These are phyloP conservation scores for Rhynchonycteris naso DNA, from an alignment of 2,797 vertebrate genomes.

Conservation along the genomic window DNA sequence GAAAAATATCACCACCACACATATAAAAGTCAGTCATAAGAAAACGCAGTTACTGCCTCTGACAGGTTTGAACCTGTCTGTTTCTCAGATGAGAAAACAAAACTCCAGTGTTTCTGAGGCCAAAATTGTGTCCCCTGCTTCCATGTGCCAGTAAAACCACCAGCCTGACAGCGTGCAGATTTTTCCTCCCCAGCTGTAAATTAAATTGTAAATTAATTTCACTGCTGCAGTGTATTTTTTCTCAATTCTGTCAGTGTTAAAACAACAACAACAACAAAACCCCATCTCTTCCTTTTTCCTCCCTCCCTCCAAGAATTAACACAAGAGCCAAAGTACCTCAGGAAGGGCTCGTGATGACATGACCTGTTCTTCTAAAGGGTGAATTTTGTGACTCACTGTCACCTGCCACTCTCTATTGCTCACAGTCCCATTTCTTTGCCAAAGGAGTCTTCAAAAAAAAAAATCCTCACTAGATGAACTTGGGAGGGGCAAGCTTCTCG, in stretches of 20 bases:
- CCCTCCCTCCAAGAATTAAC: background rate
- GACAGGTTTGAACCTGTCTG: slow-evolving; percentile 56
- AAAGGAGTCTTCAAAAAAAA: slow-evolving; percentile 24
- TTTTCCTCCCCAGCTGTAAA: background rate
- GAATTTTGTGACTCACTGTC: slow-evolving; percentile 21
- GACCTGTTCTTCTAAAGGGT: background rate
- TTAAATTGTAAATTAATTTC: slow-evolving; percentile 3
- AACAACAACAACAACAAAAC: background rate
- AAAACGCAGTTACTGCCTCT: slow-evolving; percentile 27
- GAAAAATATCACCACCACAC: slow-evolving; percentile 45
- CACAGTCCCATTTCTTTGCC: background rate
- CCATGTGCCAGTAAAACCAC: background rate
- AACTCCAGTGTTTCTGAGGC: background rate
- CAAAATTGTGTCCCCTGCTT: no score
- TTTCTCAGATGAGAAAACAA: slow-evolving; percentile 2
- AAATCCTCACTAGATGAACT: slow-evolving; percentile 20
- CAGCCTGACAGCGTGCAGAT: background rate
- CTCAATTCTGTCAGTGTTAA: background rate
- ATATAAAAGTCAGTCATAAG: slow-evolving; percentile 78
- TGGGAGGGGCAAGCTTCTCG: background rate
- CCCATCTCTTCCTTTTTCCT: background rate
- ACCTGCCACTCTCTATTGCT: background rate
- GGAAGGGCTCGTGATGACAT: background rate
- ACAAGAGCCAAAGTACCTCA: background rate
- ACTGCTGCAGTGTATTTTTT: background rate